Conservation (phyloP, 1,140 invertebrate species). For the Epicauta chinensis region DNA sequence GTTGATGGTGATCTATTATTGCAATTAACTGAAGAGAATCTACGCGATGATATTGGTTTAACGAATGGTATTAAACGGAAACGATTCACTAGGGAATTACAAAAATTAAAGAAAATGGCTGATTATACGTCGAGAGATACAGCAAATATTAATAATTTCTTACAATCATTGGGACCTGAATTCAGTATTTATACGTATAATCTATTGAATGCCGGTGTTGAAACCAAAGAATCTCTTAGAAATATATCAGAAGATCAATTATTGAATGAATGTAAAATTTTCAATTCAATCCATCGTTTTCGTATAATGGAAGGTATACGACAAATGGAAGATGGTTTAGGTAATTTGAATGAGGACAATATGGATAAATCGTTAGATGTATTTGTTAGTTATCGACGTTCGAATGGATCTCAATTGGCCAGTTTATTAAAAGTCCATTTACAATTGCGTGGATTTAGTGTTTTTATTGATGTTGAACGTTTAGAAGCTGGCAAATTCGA, state of each 20-base stretch:
- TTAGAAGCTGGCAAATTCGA: conserved; percentile 98
- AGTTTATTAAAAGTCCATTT: conserved; percentile 90
- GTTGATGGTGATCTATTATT: conserved; percentile 97
- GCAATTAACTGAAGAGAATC: conserved; percentile 87
- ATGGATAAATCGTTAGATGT: conserved; percentile 88
- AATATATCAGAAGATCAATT: conserved; percentile 88
- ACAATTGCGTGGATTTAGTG: conserved; percentile 86
- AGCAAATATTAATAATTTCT: conserved; percentile 84
- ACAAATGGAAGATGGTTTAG: conserved; percentile 38
- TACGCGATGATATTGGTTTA: conserved; percentile 88
- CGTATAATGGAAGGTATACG: conserved; percentile 85
- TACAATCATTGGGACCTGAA: conserved; percentile 80
- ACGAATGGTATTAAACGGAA: conserved; percentile 88
- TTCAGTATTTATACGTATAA: conserved; percentile 96
- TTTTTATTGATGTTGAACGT: conserved; percentile 93
- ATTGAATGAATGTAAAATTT: conserved; percentile 80
- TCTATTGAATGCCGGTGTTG: conserved; percentile 92
- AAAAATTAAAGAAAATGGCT: conserved; percentile 92
- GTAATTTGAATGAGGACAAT: conserved; percentile 63
- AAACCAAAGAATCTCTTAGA: conserved; percentile 69
- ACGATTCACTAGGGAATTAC: conserved; percentile 90
- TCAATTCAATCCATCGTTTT: conserved; percentile 89
- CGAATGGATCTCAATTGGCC: conserved; percentile 96
- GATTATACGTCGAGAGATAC: conserved; percentile 95
- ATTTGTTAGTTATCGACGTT: conserved; percentile 96